A percentile compares a stretch with the other conserved stretches of the same genome.
These are phyloP conservation scores for Brachystomella parvula DNA, from an alignment of 1,140 invertebrate genomes.

Conservation along the genomic window DNA sequence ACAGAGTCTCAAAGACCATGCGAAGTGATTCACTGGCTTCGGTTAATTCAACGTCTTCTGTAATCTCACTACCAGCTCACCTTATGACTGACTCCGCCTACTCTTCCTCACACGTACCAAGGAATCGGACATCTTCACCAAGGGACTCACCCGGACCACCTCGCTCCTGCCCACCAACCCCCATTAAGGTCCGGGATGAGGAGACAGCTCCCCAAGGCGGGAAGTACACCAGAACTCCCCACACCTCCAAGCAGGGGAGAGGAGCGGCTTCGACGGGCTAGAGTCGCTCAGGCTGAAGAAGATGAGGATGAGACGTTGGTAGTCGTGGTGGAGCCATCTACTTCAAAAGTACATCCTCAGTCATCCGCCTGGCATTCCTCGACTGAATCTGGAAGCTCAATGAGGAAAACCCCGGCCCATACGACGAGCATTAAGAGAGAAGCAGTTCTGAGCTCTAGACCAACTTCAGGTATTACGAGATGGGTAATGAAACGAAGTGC, in stretches of 20 bases:
- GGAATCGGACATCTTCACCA: constrained; percentile 17
- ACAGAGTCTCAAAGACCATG: constrained; percentile 23
- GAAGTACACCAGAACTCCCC: constrained; percentile 7
- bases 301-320: constrained; percentile 2
- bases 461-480: constrained; percentile 25
- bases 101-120: constrained; percentile 4
- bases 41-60: constrained; percentile 30
- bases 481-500: constrained; percentile 39
- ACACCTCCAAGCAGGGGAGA: too few relatives aligned
- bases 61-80: constrained; percentile 31
- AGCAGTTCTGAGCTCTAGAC: neutral
- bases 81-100: constrained; percentile 10
- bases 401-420: neutral
- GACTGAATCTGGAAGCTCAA: neutral
- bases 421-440: neutral
- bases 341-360: neutral
- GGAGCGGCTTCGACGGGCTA: too few relatives aligned
- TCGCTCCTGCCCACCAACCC: constrained; percentile 25
- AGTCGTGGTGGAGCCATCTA: neutral
- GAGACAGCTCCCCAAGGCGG: constrained; percentile 4
- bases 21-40: constrained; percentile 34
- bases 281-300: neutral
- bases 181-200: constrained; percentile 24
- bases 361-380: neutral
- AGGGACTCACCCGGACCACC: constrained; percentile 27